phyloP scores from a whole-genome alignment of 2,113 vertebrate species.

The Lynx canadensis region DNA sequence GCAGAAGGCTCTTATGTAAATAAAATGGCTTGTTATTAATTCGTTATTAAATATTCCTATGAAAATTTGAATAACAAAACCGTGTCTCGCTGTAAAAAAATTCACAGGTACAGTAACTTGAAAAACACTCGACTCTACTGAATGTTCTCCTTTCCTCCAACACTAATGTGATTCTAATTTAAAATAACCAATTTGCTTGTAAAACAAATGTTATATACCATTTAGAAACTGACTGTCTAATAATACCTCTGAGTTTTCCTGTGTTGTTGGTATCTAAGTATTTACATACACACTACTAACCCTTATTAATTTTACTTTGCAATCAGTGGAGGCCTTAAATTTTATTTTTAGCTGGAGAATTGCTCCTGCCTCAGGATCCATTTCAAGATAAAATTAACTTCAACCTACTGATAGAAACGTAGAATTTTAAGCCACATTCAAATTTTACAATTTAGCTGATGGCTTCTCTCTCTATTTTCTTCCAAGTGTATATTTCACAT shows the following conservation, averaged over 20 bases:
- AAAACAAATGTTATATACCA: slow-evolving; percentile 72
- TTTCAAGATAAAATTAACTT: slow-evolving; percentile 56
- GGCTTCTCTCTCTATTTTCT: not conserved
- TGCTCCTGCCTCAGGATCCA: not conserved
- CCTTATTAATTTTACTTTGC: slow-evolving; percentile 50
- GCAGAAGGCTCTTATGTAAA: slow-evolving; percentile 1
- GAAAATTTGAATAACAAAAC: slow-evolving; percentile 76
- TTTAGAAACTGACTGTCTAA: slow-evolving; percentile 76
- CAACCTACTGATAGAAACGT: slow-evolving; percentile 8
- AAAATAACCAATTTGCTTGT: slow-evolving; percentile 77
- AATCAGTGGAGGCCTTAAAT: not conserved
- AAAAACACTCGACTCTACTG: slow-evolving; percentile 74
- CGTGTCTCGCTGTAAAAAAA: slow-evolving; percentile 50
- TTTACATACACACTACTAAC: slow-evolving; percentile 48
- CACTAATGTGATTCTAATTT: slow-evolving; percentile 74
- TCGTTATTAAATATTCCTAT: slow-evolving; percentile 28
- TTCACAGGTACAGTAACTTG: slow-evolving; percentile 76
- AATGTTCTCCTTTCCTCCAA: slow-evolving; percentile 72
- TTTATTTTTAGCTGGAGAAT: slow-evolving; percentile 57
- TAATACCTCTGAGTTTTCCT: slow-evolving; percentile 20
- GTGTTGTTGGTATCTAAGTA: slow-evolving; percentile 45
- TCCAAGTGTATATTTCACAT: not conserved
- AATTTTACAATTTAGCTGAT: not conserved
- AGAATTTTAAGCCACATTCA: slow-evolving; percentile 34
- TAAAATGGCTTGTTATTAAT: slow-evolving; percentile 48